Evolutionary conservation across 92 coral and sea anemone genomes (phyloP).

Genomic region (Parazoanthus darwini): DNA sequence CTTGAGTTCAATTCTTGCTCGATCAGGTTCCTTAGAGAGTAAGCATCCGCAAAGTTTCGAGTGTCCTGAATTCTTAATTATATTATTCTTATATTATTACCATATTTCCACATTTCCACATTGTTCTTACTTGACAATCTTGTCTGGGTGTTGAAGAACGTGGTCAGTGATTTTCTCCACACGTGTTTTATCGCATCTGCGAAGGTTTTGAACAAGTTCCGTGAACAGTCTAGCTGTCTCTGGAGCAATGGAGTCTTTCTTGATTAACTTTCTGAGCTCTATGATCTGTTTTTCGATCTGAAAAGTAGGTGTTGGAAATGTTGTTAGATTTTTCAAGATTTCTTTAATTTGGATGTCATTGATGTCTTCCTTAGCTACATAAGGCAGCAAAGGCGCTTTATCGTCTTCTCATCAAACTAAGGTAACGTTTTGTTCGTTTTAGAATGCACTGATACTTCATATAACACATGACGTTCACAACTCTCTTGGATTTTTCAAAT

Average conservation of each 20-base stretch:
- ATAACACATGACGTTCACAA: too few species aligned
- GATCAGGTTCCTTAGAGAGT: too few species aligned
- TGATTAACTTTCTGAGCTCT: background rate
- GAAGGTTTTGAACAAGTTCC: constrained; percentile 51
- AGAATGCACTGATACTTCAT: too few species aligned
- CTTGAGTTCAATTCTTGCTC: too few species aligned
- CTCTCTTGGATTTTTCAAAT: too few species aligned
- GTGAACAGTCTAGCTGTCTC: constrained; percentile 16
- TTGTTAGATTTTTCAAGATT: background rate
- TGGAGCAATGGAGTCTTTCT: background rate
- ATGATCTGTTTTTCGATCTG: constrained; percentile 13
- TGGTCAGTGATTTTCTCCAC: constrained; percentile 22
- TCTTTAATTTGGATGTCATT: too few species aligned
- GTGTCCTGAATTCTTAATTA: too few species aligned
- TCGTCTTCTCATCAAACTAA: too few species aligned
- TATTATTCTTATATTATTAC: too few species aligned
- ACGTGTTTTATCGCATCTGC: constrained; percentile 15
- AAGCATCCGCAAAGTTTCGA: too few species aligned
- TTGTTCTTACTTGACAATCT: constrained; percentile 29
- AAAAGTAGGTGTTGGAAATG: background rate
- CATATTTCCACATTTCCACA: too few species aligned
- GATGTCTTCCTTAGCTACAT: background rate
- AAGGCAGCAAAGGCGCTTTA: background rate
- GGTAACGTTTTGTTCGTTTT: too few species aligned
- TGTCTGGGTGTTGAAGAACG: background rate